A percentile compares a stretch with the other conserved stretches of the same genome.
Evolutionary conservation across 2,888 invertebrate species (phyloP).

Genomic region (Apomyelois bistriatella): DNA sequence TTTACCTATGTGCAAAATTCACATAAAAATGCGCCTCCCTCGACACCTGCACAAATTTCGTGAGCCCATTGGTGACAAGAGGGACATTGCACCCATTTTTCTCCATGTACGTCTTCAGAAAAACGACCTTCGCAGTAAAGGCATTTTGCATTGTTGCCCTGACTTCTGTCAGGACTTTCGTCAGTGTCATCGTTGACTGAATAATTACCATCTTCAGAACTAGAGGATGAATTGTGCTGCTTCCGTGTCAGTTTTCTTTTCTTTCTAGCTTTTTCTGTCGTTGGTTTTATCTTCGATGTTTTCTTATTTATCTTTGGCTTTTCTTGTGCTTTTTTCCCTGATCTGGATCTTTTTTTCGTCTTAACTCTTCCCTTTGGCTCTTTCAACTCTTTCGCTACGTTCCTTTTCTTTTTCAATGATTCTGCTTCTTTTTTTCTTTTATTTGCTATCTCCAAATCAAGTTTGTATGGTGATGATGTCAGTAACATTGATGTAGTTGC

Average conservation of each 20-base stretch:
- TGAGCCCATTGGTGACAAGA: conserved; percentile 16
- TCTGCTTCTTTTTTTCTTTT: conserved; percentile 9
- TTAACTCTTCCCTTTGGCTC: conserved; percentile 5
- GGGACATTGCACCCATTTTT: conserved; percentile 17
- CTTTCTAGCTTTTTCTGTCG: conserved; percentile 1
- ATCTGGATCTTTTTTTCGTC: background rate
- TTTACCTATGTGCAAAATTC: conserved; percentile 3
- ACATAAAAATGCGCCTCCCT: conserved; percentile 5
- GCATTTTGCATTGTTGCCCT: conserved; percentile 14
- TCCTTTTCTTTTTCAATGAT: conserved; percentile 11
- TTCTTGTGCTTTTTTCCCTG: conserved; percentile 1
- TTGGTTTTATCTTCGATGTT: conserved; percentile 6
- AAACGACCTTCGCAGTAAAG: conserved; percentile 16
- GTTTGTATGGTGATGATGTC: conserved; percentile 14
- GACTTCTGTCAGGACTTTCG: conserved; percentile 15
- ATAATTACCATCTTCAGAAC: conserved; percentile 11
- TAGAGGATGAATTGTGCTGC: background rate
- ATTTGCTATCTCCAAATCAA: conserved; percentile 12
- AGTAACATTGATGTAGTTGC: conserved; percentile 11
- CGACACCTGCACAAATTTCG: conserved; percentile 13
- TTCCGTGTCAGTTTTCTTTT: conserved; percentile 13
- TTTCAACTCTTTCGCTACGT: conserved; percentile 5
- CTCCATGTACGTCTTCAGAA: conserved; percentile 17
- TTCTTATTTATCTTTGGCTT: conserved; percentile 3
- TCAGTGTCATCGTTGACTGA: conserved; percentile 16